Evolutionary conservation across 2,888 invertebrate genomes (phyloP).

Genomic region (Blastobasis lacticolella): DNA sequence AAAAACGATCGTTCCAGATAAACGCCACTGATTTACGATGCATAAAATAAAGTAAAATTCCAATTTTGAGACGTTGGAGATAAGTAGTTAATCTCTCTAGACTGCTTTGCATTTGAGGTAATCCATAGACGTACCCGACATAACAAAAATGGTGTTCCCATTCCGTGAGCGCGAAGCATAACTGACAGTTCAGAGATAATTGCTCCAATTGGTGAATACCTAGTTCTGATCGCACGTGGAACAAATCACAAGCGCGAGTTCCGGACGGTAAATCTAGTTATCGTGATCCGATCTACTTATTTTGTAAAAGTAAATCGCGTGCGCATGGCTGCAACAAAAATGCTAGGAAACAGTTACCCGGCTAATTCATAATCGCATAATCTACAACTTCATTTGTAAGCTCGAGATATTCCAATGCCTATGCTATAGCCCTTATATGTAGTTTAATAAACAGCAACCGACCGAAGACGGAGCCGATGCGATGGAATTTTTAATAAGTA

Average conservation of each 20-base stretch:
- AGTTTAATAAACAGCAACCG: no score
- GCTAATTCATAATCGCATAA: no score
- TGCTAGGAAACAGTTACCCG: no score
- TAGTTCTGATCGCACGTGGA: constrained; percentile 38
- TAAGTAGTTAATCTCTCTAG: constrained; percentile 2
- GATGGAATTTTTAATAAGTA: constrained; percentile 4
- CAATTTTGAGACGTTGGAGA: background rate
- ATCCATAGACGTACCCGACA: constrained; percentile 8
- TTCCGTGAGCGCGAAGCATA: constrained; percentile 52
- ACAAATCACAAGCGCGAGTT: constrained; percentile 48
- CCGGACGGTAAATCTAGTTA: constrained; percentile 44
- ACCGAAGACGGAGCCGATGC: constrained; percentile 5
- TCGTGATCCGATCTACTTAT: constrained; percentile 50
- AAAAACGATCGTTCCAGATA: constrained; percentile 3
- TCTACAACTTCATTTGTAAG: no score
- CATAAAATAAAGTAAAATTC: background rate
- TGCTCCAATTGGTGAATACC: constrained; percentile 49
- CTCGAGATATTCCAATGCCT: no score
- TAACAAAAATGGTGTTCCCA: constrained; percentile 15
- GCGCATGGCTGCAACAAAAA: constrained; percentile 12
- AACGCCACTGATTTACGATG: constrained; percentile 2
- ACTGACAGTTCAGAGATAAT: constrained; percentile 29
- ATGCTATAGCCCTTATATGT: no score
- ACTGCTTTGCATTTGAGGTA: constrained; percentile 10
- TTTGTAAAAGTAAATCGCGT: constrained; percentile 37